phyloP scores from a whole-genome alignment of 2,888 invertebrate genomes.

The Drosophila cognata region DNA sequence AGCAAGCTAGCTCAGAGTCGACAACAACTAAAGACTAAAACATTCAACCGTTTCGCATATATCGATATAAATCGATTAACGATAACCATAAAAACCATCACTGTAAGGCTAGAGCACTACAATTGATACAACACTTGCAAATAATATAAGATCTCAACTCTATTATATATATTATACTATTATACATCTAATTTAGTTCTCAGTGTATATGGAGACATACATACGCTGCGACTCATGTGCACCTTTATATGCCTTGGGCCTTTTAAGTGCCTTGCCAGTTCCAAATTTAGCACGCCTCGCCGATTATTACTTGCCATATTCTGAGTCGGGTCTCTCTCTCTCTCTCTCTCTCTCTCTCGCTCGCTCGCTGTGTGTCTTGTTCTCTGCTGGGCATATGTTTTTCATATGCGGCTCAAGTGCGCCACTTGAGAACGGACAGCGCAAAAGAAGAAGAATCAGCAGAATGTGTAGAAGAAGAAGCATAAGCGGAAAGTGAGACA shows the following conservation, averaged over 20 bases:
- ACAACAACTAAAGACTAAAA: background rate
- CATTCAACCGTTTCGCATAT: background rate
- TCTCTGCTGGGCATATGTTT: constrained; percentile 53
- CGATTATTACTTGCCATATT: constrained; percentile 66
- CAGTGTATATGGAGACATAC: background rate
- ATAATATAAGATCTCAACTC: background rate
- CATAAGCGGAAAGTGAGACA: constrained; percentile 1
- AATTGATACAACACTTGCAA: no score
- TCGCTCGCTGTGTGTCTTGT: constrained; percentile 1
- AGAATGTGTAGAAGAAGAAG: background rate
- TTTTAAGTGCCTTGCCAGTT: constrained; percentile 54
- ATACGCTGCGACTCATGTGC: constrained; percentile 5
- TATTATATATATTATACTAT: no score
- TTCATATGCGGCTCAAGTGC: constrained; percentile 75
- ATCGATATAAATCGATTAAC: background rate
- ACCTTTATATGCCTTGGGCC: constrained; percentile 25
- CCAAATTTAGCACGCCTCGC: constrained; percentile 69
- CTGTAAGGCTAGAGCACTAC: no score
- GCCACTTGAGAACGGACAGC: constrained; percentile 61
- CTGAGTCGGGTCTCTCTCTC: constrained; percentile 38
- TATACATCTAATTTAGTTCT: background rate
- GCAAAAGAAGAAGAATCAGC: background rate
- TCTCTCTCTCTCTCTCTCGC: no score
- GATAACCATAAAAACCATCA: background rate
- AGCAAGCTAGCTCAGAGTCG: background rate